Evolutionary conservation across 2,888 invertebrate genomes (phyloP), one percentile per base, ranked within the genome.

Genomic region (Apodemia hepburni): DNA sequence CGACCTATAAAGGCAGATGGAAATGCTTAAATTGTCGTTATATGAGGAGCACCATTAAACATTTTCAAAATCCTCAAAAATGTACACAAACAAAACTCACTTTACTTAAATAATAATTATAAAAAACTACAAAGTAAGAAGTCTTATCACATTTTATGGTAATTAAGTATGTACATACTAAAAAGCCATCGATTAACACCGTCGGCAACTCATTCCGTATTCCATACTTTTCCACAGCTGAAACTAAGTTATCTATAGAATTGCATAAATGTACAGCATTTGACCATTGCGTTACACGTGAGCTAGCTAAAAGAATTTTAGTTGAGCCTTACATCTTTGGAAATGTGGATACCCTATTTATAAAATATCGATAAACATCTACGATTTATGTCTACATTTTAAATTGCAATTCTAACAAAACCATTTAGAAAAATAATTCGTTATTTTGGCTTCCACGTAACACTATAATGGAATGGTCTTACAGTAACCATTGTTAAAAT

Each of bases 301-400:
- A 83, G 79, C 81, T 77, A 81, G 78, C 76, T 83, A 82, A 81
- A 82, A 80, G 78, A 84, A 84, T 85, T 85, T 33, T 78, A 81
- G 80, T 90, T 90, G 87, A 90, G 88, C 89, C 80, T 81, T 88
- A 84, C 78, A 83, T 91, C 88, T 89, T 90, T 90, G 89, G 87
- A 85, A 88, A 89, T 83, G 81, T 82, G 82, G 86, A 82, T 79
- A 80, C 82, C 87, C 87, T 87, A 88, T 66, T 62, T 68, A 76
- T 75, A 74, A 76, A 83, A 87, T 86, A 87, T 84, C 84, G 84
- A 87, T 87, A 87, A 85, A 87, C 84, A 80, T 80, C 86, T 89
- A 90, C 80, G 75, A 76, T 81, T 84, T 82, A 87, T 77, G 78
- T 82, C 82, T 84, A 71, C 68, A 77, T 73, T 78, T 79, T 83